Percentiles rank a stretch among this genome's conserved stretches.
These are phyloP conservation scores for Neoitamus cyanurus DNA, from an alignment of 2,888 invertebrate genomes.

Conservation along the genomic window DNA sequence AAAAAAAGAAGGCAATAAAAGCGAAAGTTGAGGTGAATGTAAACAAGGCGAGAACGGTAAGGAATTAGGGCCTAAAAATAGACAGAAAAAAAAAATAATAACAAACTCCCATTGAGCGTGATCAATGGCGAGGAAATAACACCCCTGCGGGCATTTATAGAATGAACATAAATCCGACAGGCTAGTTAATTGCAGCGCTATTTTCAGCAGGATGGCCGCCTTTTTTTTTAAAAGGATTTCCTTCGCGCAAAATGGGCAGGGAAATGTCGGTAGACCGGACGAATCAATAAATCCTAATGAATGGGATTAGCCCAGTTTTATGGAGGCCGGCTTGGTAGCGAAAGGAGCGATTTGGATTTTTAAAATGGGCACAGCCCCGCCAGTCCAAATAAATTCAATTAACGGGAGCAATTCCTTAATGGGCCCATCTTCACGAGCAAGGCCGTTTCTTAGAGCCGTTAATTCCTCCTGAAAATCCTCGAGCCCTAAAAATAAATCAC, in stretches of 20 bases:
- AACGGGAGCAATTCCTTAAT: background rate
- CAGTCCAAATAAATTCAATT: background rate
- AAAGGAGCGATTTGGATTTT: background rate
- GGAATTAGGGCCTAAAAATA: background rate
- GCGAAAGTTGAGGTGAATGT: conserved; percentile 5
- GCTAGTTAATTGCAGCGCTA: background rate
- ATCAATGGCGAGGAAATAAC: conserved; percentile 15
- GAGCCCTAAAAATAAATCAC: background rate
- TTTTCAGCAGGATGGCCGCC: background rate
- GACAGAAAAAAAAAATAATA: background rate
- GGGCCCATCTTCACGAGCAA: background rate
- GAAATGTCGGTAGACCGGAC: background rate
- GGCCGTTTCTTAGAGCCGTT: background rate
- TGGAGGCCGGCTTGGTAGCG: background rate
- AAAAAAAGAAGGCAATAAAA: background rate
- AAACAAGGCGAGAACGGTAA: background rate
- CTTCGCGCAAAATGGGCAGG: background rate
- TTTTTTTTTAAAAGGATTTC: background rate
- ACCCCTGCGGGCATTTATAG: background rate
- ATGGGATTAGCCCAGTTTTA: background rate
- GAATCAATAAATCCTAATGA: conserved; percentile 5
- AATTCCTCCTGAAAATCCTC: background rate
- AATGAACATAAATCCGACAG: conserved; percentile 1
- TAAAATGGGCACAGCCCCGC: background rate
- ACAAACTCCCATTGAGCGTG: conserved; percentile 3